A percentile compares a stretch with the other conserved stretches of the same genome.
Evolutionary conservation across 2,113 vertebrate genomes (phyloP).

Genomic region (pig (Sus scrofa)): DNA sequence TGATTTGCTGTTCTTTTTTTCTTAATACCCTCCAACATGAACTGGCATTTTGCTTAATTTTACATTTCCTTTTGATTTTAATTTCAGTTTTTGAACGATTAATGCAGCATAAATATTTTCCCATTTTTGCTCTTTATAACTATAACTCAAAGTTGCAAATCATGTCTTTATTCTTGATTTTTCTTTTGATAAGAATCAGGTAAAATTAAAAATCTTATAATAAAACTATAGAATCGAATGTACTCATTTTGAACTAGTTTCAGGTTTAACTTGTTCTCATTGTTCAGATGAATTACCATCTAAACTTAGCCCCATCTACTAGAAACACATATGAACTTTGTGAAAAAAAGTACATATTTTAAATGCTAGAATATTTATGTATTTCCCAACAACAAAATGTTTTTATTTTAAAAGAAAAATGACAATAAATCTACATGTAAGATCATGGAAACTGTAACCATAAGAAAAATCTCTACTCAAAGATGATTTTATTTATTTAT

Average conservation of each 20-base stretch:
- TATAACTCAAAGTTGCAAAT: conserved; percentile 30
- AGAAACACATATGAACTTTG: not conserved
- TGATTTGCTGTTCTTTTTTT: not conserved
- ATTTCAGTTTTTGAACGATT: not conserved
- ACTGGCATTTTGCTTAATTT: not conserved
- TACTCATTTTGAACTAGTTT: not conserved
- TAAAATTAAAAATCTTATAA: not conserved
- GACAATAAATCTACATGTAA: not conserved
- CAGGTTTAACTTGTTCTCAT: not conserved
- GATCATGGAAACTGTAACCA: not conserved
- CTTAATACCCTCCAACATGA: not conserved
- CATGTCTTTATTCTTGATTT: not conserved
- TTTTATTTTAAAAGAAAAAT: conserved; percentile 11
- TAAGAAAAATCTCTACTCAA: not conserved
- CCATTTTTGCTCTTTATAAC: not conserved
- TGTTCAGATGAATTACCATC: not conserved
- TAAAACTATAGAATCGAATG: not conserved
- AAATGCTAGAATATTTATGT: not conserved
- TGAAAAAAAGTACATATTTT: not conserved
- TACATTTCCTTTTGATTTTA: not conserved
- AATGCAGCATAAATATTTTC: not conserved
- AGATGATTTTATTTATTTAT: not conserved
- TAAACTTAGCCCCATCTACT: not conserved
- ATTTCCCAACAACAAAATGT: not conserved
- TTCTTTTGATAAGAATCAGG: not conserved